These are phyloP conservation scores for Acyrthosiphon pisum DNA, from an alignment of 1,140 invertebrate genomes.

Conservation along the genomic window DNA sequence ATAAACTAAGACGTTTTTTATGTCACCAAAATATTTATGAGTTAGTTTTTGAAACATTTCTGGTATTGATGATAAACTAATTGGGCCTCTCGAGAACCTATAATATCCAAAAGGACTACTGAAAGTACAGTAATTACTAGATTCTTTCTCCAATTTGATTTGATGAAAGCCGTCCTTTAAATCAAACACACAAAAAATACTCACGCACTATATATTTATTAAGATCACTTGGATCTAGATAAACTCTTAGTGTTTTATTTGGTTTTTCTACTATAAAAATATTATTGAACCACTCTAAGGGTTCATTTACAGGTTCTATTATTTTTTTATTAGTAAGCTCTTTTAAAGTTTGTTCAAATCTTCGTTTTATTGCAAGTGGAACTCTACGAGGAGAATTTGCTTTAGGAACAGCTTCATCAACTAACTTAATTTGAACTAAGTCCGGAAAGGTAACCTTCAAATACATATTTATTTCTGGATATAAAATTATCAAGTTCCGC, in stretches of 20 bases:
- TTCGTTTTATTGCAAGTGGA: not conserved
- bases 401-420: not conserved
- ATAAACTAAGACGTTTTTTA: slow-evolving; percentile 61
- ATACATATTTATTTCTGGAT: not conserved
- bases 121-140: slow-evolving; percentile 58
- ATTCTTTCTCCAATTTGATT: slow-evolving; percentile 56
- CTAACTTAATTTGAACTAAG: slow-evolving; percentile 18
- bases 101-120: slow-evolving; percentile 28
- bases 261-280: slow-evolving; percentile 41
- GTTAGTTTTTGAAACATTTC: slow-evolving; percentile 64
- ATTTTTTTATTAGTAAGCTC: not conserved
- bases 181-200: not conserved
- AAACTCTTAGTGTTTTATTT: not conserved
- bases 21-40: slow-evolving; percentile 62
- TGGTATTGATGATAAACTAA: slow-evolving; percentile 62
- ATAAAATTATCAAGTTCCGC: not conserved
- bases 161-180: slow-evolving; percentile 59
- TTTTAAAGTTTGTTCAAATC: slow-evolving; percentile 2
- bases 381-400: slow-evolving; percentile 12
- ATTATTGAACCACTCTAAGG: slow-evolving; percentile 42
- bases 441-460: not conserved
- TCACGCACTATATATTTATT: slow-evolving; percentile 41
- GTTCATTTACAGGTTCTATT: slow-evolving; percentile 21
- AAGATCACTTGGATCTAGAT: slow-evolving; percentile 42
- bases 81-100: slow-evolving; percentile 61